Conservation (phyloP, 2,113 vertebrate species). For the Mirounga angustirostris region DNA sequence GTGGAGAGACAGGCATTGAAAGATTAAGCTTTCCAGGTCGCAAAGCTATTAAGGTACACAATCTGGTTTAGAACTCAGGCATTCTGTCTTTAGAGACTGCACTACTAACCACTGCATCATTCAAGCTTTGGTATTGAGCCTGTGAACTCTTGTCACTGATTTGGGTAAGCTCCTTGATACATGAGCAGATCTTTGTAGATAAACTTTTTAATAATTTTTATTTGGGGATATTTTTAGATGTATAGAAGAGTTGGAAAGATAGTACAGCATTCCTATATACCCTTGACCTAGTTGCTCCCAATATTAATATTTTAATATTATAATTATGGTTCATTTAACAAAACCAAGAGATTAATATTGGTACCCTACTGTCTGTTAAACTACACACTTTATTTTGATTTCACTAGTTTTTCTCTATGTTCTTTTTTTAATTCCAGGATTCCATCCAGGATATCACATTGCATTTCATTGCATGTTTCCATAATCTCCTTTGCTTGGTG, state of each 20-base stretch:
- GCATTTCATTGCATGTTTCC: background rate
- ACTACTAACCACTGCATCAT: background rate
- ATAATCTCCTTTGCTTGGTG: background rate
- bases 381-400: background rate
- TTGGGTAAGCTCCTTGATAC: background rate
- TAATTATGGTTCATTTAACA: background rate
- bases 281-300: background rate
- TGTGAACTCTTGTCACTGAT: background rate
- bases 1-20: background rate
- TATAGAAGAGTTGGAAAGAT: background rate
- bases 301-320: background rate
- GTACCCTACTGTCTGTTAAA: background rate
- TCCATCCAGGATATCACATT: background rate
- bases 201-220: background rate
- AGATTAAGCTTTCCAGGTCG: background rate
- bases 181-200: background rate
- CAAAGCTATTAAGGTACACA: background rate
- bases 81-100: background rate
- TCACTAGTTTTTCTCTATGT: background rate
- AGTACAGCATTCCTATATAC: background rate
- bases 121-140: background rate
- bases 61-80: background rate
- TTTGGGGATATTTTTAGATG: background rate
- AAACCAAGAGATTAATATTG: background rate
- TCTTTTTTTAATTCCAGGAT: background rate